These are phyloP conservation scores for Cryptomyrus ogoouensis DNA, from an alignment of 2,113 vertebrate genomes.

Conservation along the genomic window DNA sequence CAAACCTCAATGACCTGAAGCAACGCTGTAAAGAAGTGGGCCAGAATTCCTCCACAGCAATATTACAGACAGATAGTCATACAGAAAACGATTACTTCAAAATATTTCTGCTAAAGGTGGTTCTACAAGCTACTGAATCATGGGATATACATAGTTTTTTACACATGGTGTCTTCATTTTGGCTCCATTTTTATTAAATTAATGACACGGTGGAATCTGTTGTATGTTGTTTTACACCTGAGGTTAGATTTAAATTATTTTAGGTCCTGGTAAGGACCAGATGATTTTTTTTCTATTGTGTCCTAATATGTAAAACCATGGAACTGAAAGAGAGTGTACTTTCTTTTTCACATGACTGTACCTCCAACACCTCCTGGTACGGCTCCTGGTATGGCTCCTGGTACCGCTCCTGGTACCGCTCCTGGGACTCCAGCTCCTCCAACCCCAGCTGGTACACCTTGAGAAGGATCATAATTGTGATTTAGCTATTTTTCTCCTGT, in stretches of 20 bases:
- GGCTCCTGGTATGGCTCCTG: neutral
- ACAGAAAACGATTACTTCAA: neutral
- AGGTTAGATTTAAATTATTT: neutral
- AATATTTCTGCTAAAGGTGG: neutral
- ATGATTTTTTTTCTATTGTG: neutral
- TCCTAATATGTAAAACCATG: neutral
- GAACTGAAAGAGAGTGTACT: neutral
- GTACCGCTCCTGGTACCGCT: neutral
- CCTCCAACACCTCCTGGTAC: neutral
- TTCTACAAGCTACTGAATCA: no score
- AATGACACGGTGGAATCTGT: neutral
- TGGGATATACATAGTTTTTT: no score
- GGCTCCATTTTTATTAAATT: neutral
- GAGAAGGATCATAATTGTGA: neutral
- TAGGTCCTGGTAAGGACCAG: neutral
- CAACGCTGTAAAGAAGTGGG: neutral
- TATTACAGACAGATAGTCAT: neutral
- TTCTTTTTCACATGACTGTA: neutral
- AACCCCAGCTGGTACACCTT: constrained; percentile 10
- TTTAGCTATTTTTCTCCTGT: neutral
- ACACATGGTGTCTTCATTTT: neutral
- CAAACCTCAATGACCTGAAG: neutral
- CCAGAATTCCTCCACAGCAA: neutral
- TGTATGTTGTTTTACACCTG: neutral
- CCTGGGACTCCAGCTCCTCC: constrained; percentile 17